phyloP scores from a whole-genome alignment of 2,113 vertebrate genomes.

The Dolichallabes microphthalmus region DNA sequence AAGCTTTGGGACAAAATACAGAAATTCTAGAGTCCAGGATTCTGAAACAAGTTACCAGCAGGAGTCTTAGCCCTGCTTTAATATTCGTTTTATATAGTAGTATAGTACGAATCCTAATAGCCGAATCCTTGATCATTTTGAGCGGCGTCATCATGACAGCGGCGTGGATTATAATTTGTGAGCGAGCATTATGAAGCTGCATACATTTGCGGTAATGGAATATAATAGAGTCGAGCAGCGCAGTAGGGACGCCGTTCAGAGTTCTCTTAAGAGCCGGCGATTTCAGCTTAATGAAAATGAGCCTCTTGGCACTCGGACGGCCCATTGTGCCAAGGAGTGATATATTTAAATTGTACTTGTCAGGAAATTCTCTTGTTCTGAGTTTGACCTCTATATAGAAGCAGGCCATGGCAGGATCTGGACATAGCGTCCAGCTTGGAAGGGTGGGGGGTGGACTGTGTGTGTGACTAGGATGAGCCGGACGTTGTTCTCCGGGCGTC shows the following conservation, averaged over 20 bases:
- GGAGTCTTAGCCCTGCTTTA: not conserved
- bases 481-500: constrained; percentile 14
- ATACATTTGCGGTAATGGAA: constrained; percentile 49
- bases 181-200: constrained; percentile 38
- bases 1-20: not conserved
- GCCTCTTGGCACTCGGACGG: constrained; percentile 46
- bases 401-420: constrained; percentile 5
- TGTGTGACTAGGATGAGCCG: not conserved
- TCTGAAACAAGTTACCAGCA: not conserved
- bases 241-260: constrained; percentile 28
- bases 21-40: not conserved
- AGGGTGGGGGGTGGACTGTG: too few species aligned
- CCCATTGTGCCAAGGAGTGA: constrained; percentile 39
- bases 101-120: constrained; percentile 13
- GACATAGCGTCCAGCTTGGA: constrained; percentile 9
- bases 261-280: constrained; percentile 35
- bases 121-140: constrained; percentile 13
- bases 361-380: constrained; percentile 39
- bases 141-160: constrained; percentile 37
- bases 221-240: constrained; percentile 40
- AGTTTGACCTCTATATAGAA: constrained; percentile 42
- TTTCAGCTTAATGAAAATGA: constrained; percentile 51
- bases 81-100: too few species aligned
- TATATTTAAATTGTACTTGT: constrained; percentile 42
- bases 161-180: constrained; percentile 34